Conservation (phyloP, 2,113 vertebrate genomes). For the Rhodinocichla rosea region DNA sequence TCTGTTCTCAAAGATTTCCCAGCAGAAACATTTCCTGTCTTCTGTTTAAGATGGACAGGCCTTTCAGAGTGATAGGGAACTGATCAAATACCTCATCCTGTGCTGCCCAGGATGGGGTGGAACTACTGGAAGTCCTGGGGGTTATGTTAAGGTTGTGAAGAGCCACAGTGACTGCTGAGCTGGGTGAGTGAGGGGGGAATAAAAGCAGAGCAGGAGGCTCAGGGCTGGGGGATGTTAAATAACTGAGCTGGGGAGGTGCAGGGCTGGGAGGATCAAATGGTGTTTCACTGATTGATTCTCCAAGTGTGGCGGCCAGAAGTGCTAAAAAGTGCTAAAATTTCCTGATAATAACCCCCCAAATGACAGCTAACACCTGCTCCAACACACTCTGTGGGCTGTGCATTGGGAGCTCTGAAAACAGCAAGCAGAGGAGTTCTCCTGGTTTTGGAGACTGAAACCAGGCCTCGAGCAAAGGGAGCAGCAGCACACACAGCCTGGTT, state of each 20-base stretch:
- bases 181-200: background rate
- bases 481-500: background rate
- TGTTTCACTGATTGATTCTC: background rate
- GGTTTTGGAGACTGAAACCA: slow-evolving; percentile 8
- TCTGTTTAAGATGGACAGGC: background rate
- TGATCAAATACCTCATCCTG: background rate
- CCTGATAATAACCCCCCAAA: background rate
- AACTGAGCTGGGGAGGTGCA: background rate
- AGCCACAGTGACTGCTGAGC: background rate
- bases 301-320: background rate
- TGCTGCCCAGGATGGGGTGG: background rate
- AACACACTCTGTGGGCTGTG: background rate
- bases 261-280: background rate
- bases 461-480: background rate
- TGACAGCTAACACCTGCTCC: background rate
- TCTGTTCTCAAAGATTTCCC: background rate
- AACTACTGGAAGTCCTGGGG: background rate
- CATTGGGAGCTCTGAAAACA: background rate
- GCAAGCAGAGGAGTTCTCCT: background rate
- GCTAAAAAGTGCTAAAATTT: background rate
- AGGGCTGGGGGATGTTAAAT: background rate
- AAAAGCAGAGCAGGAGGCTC: background rate
- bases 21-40: background rate
- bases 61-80: background rate
- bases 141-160: background rate